Evolutionary conservation across 2,113 vertebrate species (phyloP).

Genomic region (Leuciscus idus): DNA sequence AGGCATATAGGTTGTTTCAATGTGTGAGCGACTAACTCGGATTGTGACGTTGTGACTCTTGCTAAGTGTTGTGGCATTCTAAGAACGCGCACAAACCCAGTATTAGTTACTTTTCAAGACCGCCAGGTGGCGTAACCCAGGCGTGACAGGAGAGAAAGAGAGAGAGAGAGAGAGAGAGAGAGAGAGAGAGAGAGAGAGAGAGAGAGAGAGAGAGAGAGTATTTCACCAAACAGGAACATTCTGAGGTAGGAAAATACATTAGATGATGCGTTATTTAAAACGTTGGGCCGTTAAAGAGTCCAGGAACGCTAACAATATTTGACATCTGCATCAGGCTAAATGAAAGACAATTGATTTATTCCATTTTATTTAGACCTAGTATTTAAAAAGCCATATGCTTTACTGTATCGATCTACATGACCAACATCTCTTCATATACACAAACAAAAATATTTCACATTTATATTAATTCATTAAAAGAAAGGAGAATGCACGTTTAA

Average conservation of each 20-base stretch:
- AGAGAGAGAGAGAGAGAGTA: too few relatives aligned
- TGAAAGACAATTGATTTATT: constrained; percentile 11
- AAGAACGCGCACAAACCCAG: not conserved
- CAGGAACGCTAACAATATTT: not conserved
- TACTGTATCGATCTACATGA: not conserved
- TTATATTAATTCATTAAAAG: constrained; percentile 29
- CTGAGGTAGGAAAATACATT: not conserved
- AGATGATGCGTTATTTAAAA: not conserved
- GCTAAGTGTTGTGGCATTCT: too few relatives aligned
- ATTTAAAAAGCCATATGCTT: constrained; percentile 28
- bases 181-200: too few relatives aligned
- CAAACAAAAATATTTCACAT: constrained; percentile 9
- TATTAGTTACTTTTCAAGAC: not conserved
- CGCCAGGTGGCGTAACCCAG: not conserved
- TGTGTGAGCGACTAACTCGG: not conserved
- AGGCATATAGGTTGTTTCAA: too few relatives aligned
- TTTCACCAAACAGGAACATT: not conserved
- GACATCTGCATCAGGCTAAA: not conserved
- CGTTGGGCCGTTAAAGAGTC: not conserved
- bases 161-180: too few relatives aligned
- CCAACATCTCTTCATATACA: not conserved
- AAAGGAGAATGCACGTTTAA: not conserved
- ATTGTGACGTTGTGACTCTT: not conserved
- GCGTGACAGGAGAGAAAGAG: not conserved
- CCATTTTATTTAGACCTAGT: constrained; percentile 48